phyloP scores from a whole-genome alignment of 2,888 invertebrate species.

The Limenitis camilla region DNA sequence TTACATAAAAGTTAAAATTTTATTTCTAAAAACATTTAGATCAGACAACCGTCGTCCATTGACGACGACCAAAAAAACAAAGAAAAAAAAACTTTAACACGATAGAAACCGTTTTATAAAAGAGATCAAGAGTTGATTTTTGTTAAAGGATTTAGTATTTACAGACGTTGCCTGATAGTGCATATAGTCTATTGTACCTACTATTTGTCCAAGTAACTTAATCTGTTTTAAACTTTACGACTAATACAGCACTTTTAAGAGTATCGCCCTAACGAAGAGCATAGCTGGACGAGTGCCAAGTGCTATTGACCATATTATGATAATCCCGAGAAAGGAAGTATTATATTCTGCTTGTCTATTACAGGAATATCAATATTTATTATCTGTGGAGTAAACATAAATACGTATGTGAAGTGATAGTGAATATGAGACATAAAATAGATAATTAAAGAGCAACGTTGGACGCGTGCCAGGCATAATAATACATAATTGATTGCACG shows the following conservation, averaged over 20 bases:
- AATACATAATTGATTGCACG: conserved; percentile 4
- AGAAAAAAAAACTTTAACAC: no score
- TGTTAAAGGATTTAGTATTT: no score
- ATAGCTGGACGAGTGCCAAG: conserved; percentile 7
- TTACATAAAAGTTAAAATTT: no score
- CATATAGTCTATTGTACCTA: no score
- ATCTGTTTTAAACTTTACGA: no score
- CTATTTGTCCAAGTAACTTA: no score
- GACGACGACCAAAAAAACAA: no score
- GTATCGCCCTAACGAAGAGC: neutral
- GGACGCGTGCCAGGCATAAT: conserved; percentile 12
- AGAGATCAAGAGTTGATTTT: no score
- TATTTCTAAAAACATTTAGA: no score
- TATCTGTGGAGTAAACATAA: neutral
- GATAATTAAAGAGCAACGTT: conserved; percentile 12
- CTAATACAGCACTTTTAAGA: neutral
- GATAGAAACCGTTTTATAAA: no score
- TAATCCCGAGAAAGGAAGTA: neutral
- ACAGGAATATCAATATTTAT: conserved; percentile 6
- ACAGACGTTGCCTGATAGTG: no score
- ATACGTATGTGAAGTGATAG: neutral
- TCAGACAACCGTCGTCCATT: no score
- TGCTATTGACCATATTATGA: neutral
- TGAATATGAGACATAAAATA: neutral
- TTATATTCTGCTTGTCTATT: neutral